Evolutionary conservation across 1,140 invertebrate species (phyloP), one percentile per base, ranked within the genome.

Genomic region (Sitophilus oryzae): DNA sequence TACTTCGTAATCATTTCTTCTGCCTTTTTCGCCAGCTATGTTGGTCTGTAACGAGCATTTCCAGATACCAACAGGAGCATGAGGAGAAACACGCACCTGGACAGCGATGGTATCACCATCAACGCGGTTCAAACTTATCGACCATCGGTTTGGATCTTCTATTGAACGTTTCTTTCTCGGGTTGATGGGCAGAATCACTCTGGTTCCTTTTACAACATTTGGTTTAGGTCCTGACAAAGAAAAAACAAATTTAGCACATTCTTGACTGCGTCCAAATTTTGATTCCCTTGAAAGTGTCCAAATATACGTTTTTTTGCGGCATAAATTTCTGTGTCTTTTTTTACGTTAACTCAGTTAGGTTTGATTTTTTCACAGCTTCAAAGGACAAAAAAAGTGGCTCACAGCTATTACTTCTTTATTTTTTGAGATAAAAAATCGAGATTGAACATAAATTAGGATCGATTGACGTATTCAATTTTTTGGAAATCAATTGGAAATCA

Each of bases 41-140:
- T 78, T 77, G 5, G 82, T 82, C 56, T 82, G 77, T 2, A 87
- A 67, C 64, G 76, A 76, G 59, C 84, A 79, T 50, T 77, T 76
- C 84, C 85, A 87, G 52, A 83, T 76, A 2, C 83, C 84, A n/a
- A 86, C 79, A 22, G 76, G 79, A 34, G 79, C 79, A 44, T 75
- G 76, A 1, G 78, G 69, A 4, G 82, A 79, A 21, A 82, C 77
- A 44, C 79, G 76, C 6, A 84, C 77, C 38, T 83, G 74, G 60
- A 83, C 73, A 2, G 76, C 79, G 20, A 82, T 70, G n/a, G 76
- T 79, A 50, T 78, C 78, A 30, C 74, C 77, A 57, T 82, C 77
- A 43, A 79, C 75, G 16, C 77, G 74, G 54, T 78, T 75, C 40
- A 83, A 71, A 45, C 77, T 76, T n/a, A 43, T 80, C 40, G 80